Base-by-base conservation (phyloP, 2,113 vertebrate genomes). In the Prolemur simus region DNA sequence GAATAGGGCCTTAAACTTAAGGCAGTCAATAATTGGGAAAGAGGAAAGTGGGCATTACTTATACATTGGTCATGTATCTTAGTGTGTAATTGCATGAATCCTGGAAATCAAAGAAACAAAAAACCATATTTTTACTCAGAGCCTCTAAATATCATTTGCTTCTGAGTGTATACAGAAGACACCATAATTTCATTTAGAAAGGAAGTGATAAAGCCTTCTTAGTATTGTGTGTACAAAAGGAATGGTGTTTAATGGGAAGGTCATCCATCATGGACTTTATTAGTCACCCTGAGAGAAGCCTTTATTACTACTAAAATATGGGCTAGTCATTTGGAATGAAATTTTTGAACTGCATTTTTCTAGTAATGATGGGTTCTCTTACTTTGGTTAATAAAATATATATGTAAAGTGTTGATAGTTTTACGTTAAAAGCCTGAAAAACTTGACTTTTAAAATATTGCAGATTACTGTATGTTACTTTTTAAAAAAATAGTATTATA, bases 361-460 rank as follows among this genome's bases (percentile, higher is more conserved):
- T 93, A 88, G 20, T 85, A 74, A 66, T 63, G 68, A 45, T 87
- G 64, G 12, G n/a, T 80, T 96, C 37, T 94, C 18, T 89, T 80
- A 85, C n/a, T 74, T 10, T 76, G 63, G 54, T 89, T 92, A 82
- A 76, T 54, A 87, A 94, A 78, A 23, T 52, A 60, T 2, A 20
- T 93, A 49, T 68, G 1, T 87, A 76, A 76, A 90, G 47, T 63
- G 18, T 64, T 96, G 85, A 52, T 94, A 96, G 77, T 66, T 91
- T 87, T 81, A 68, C 39, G 23, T 86, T 83, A 49, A 90, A 96
- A 78, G 15, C 27, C n/a, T 93, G 37, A 91, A 89, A 93, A 21
- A 60, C n/a, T 74, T 97, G 80, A 29, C 49, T 87, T 94, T 97
- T 76, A 23, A 95, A 83, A 66, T 95, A 77, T 8, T 83, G 47